These are phyloP conservation scores for Eurosta solidaginis DNA, from an alignment of 1,140 invertebrate species.

Conservation along the genomic window DNA sequence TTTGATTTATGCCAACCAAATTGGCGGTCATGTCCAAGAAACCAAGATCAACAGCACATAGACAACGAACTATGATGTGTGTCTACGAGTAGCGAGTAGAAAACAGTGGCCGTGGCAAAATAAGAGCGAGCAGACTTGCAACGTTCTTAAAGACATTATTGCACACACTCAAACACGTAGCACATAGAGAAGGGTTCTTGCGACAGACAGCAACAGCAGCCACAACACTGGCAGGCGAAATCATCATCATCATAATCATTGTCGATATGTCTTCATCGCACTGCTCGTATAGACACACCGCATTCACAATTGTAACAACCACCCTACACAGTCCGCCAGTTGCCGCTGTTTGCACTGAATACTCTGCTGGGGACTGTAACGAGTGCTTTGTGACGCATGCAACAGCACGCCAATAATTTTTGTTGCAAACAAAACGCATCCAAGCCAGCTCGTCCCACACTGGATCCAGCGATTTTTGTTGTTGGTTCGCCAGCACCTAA, in stretches of 20 bases:
- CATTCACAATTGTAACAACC: neutral
- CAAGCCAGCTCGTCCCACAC: neutral
- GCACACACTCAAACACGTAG: neutral
- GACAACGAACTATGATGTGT: no score
- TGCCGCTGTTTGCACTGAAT: no score
- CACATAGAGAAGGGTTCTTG: neutral
- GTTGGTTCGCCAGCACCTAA: neutral
- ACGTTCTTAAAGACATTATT: no score
- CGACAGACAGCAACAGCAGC: conserved; percentile 11
- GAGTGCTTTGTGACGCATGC: conserved; percentile 16
- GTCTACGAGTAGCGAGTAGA: neutral
- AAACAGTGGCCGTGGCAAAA: neutral
- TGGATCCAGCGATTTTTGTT: neutral
- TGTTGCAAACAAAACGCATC: neutral
- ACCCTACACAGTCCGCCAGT: no score
- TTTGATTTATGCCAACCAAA: conserved; percentile 51
- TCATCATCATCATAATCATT: conserved; percentile 28
- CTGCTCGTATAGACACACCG: neutral
- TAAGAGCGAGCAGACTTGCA: neutral
- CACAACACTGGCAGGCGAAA: conserved; percentile 22
- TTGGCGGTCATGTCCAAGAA: conserved; percentile 15
- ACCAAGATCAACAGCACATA: neutral
- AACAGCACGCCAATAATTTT: neutral
- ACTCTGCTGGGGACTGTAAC: conserved; percentile 3
- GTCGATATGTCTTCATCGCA: conserved; percentile 18